phyloP scores from a whole-genome alignment of 2,113 vertebrate genomes.

The Pseudonaja textilis region DNA sequence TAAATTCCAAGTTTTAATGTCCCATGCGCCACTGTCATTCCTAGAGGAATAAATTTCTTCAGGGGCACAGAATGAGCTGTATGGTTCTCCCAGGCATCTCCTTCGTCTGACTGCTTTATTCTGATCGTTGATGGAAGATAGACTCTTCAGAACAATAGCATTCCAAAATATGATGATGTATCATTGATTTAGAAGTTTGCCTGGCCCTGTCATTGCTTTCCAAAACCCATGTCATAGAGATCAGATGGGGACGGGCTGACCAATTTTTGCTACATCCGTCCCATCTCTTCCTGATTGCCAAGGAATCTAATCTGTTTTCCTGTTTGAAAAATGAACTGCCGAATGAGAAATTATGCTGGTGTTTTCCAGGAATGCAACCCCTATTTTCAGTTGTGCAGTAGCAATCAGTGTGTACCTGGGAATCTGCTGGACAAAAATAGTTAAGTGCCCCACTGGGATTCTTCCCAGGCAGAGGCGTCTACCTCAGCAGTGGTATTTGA shows the following conservation, averaged over 20 bases:
- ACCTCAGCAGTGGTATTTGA: conserved; percentile 16
- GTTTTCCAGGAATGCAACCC: not conserved
- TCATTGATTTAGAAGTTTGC: not conserved
- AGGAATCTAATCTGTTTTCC: not conserved
- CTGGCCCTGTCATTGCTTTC: not conserved
- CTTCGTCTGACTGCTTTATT: not conserved
- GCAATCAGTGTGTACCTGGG: not conserved
- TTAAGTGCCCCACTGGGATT: not conserved
- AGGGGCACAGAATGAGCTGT: not conserved
- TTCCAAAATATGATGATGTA: not conserved
- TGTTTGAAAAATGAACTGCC: not conserved
- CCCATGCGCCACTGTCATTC: not conserved
- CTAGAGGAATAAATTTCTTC: not conserved
- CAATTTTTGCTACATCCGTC: not conserved
- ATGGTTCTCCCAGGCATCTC: too few relatives aligned
- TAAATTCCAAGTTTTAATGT: not conserved
- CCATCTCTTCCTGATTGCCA: not conserved
- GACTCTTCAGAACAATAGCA: not conserved
- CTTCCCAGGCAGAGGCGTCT: not conserved
- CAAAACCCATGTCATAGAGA: not conserved
- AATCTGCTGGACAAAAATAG: not conserved
- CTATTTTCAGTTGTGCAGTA: not conserved
- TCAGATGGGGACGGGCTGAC: not conserved
- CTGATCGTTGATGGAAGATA: not conserved
- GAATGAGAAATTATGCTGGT: not conserved